Evolutionary conservation across 2,797 vertebrate genomes (phyloP).

Genomic region (Clamator glandarius): DNA sequence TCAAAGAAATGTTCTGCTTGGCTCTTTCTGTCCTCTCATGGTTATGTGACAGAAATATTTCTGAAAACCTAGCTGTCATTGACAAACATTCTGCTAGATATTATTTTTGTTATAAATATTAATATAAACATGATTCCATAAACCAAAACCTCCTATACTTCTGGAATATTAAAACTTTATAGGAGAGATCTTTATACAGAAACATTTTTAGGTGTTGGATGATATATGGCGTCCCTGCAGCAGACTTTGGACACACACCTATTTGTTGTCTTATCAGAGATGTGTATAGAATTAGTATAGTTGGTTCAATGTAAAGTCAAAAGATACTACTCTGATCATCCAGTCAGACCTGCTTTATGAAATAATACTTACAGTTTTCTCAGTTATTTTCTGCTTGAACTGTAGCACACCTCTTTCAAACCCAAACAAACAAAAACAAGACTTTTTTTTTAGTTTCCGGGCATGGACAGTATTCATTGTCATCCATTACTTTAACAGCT

Average conservation of each 20-base stretch:
- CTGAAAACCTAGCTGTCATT: not conserved
- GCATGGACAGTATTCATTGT: not conserved
- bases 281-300: not conserved
- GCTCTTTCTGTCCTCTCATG: not conserved
- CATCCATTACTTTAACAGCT: not conserved
- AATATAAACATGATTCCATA: not conserved
- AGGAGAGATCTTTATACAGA: not conserved
- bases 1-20: not conserved
- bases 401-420: not conserved
- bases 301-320: not conserved
- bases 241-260: not conserved
- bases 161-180: not conserved
- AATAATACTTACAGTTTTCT: not conserved
- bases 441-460: not conserved
- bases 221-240: not conserved
- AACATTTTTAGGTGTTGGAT: not conserved
- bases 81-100: not conserved
- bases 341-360: not conserved
- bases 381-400: not conserved
- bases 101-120: not conserved
- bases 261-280: rapidly evolving
- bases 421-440: not conserved
- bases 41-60: not conserved
- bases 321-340: not conserved
- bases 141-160: not conserved